Base-by-base conservation (phyloP, 2,797 vertebrate genomes). In the Falco peregrinus region DNA sequence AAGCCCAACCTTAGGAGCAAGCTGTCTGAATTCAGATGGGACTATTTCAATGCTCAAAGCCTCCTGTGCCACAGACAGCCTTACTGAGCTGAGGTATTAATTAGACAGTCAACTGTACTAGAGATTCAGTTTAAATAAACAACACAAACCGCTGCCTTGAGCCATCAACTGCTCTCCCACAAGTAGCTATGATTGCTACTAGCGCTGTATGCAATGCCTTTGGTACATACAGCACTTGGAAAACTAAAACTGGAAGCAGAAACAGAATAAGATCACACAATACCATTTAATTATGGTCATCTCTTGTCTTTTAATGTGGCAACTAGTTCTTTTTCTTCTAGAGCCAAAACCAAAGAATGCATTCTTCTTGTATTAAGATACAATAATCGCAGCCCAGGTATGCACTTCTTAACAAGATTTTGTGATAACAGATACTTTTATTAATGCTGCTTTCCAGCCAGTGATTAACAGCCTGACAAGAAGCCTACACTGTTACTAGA, bases 161-260 rank as follows among this genome's bases (percentile, higher is more conserved):
- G 53, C 39, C 43, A 74, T 48, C 43, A 78, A 60, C 11, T 13
- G 51, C 28, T 73, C 61, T 73, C 39, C 67, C 48, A 53, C 35
- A 69, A 65, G 57, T 1, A 67, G 43, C 31, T 22, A 64, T 19
- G 39, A 48, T 54, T 1, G 1, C n/a, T 67, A 39, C 29, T 33
- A 70, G 63, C 59, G 20, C 29, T 35, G 79, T n/a, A 57, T 0
- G 0, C 0, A 1, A 63, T 11, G 26, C 33, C 73, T 82, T 73
- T 35, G 65, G 70, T 65, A 70, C 7, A 20, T 4, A 56, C 1
- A 14, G 56, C 63, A 65, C 29, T 47, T 33, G 35, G 45, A 64
- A 91, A 80, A 37, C 15, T 33, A 59, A 79, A 41, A 76, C 24
- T 59, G n/a, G 53, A 82, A 94, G 39, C 24, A 71, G 50, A 68